Conservation (phyloP, 2,888 invertebrate species). For the Hoplodrina ambigua region DNA sequence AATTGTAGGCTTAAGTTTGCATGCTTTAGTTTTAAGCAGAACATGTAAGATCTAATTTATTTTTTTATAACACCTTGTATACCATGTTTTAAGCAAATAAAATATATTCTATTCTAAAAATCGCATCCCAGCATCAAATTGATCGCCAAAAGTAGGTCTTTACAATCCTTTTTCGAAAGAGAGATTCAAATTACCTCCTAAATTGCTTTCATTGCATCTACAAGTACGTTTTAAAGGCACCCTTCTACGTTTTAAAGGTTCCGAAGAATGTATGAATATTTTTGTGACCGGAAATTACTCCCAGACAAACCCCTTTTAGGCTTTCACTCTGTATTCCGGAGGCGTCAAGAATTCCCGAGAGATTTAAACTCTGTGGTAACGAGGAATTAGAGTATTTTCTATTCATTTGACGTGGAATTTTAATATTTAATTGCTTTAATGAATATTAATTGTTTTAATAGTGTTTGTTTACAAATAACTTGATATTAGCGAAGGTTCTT, state of each 20-base stretch:
- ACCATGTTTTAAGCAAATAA: too few relatives aligned
- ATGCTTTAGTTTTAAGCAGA: too few relatives aligned
- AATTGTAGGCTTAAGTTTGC: too few relatives aligned
- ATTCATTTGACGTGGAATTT: slow-evolving; percentile 26
- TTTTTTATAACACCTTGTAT: too few relatives aligned
- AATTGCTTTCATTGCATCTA: slow-evolving; percentile 57
- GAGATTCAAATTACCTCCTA: slow-evolving; percentile 44
- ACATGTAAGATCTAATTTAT: too few relatives aligned
- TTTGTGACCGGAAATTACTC: slow-evolving; percentile 59
- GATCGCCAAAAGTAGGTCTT: slow-evolving; percentile 11
- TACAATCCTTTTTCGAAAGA: slow-evolving; percentile 33
- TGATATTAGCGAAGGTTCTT: neutral
- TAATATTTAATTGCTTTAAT: slow-evolving; percentile 36
- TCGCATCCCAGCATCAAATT: neutral
- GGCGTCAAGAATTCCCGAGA: slow-evolving; percentile 30
- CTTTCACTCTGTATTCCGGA: slow-evolving; percentile 37
- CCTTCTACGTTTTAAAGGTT: slow-evolving; percentile 20
- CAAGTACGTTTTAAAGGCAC: slow-evolving; percentile 42
- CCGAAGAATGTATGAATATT: slow-evolving; percentile 57
- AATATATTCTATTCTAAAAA: neutral
- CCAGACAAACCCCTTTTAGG: slow-evolving; percentile 44
- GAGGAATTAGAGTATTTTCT: slow-evolving; percentile 27
- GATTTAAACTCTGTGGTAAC: slow-evolving; percentile 42
- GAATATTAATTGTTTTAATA: slow-evolving; percentile 13
- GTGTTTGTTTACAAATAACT: neutral